Conservation (phyloP, 92 coral and sea anemone genomes). For the Palythoa grandis region DNA sequence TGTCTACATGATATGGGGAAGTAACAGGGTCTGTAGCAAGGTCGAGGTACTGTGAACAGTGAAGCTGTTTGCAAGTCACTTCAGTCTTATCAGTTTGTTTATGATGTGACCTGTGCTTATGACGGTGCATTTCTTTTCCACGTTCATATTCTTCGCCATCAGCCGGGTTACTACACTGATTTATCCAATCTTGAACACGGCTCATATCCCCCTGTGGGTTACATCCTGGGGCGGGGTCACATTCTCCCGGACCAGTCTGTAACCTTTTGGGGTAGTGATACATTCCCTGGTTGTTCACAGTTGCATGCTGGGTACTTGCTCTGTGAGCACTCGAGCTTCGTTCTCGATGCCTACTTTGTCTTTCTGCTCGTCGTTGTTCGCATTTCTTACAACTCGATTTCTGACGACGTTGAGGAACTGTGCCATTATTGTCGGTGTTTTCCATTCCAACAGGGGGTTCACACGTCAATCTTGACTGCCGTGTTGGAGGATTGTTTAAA, state of each 20-base stretch:
- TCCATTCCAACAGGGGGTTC: constrained; percentile 66
- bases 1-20: constrained; percentile 85
- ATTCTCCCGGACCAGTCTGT: constrained; percentile 98
- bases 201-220: constrained; percentile 61
- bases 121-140: constrained; percentile 57
- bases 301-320: constrained; percentile 25
- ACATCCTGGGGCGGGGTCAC: constrained; percentile 64
- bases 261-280: constrained; percentile 81
- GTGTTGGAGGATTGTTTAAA: constrained; percentile 43
- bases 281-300: constrained; percentile 47
- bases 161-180: constrained; percentile 64
- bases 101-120: constrained; percentile 69
- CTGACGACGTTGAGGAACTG: constrained; percentile 49
- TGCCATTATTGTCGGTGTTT: constrained; percentile 38
- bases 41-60: constrained; percentile 84
- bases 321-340: constrained; percentile 36
- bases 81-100: constrained; percentile 63
- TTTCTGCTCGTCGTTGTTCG: constrained; percentile 68
- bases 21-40: constrained; percentile 89
- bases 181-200: constrained; percentile 78
- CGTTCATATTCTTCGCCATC: constrained; percentile 58
- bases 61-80: constrained; percentile 57
- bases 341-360: constrained; percentile 41
- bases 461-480: constrained; percentile 45
- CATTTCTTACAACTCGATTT: constrained; percentile 72